Evolutionary conservation across 2,888 invertebrate genomes (phyloP), one percentile per base, ranked within the genome.

Genomic region (Caenorhabditis japonica): DNA sequence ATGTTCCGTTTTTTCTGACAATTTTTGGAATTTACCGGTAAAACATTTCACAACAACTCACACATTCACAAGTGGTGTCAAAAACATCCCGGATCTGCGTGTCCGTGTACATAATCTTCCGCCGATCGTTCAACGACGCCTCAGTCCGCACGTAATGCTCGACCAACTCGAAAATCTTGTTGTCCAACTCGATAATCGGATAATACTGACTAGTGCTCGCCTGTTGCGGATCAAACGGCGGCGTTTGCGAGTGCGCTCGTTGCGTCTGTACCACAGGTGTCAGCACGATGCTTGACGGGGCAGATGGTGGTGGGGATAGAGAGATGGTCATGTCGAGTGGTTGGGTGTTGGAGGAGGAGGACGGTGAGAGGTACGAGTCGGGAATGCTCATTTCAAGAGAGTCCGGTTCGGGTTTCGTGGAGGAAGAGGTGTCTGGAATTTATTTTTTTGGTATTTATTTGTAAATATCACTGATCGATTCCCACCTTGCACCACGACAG

Each of bases 61-160:
- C 80, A 47, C 80, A 80, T 64, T 80, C 80, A 39, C 76, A 75
- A 36, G 61, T 61, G 12, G 47, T 66, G 41, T 75, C 72, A 43
- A 80, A 78, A 19, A 80, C 71, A 33, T 76, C 75, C 44, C 73
- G 23, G 10, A 80, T 80, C 25, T 61, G 73, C 13, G 75, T 68
- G 13, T 78, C 71, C 8, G 80, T 80, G 60, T 78, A 80, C 78
- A 80, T 76, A 15, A 80, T 76, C 23, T 71, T 72, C 15, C 80
- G 60, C 2, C 80, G 58, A 39, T 78, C 75, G 43, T 78, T 78
- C 64, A 80, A 51, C 4, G 78, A 73, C 1, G 77, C 69, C 53
- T 80, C 80, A 17, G 69, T 70, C 33, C 59, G 41, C n/a, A 78
- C 51, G 44, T 73, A 73, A 19, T 71, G 75, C 38, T 75, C 64